Evolutionary conservation across 2,888 invertebrate genomes (phyloP), one percentile per base, ranked within the genome.

Genomic region (Piscicola geometra): DNA sequence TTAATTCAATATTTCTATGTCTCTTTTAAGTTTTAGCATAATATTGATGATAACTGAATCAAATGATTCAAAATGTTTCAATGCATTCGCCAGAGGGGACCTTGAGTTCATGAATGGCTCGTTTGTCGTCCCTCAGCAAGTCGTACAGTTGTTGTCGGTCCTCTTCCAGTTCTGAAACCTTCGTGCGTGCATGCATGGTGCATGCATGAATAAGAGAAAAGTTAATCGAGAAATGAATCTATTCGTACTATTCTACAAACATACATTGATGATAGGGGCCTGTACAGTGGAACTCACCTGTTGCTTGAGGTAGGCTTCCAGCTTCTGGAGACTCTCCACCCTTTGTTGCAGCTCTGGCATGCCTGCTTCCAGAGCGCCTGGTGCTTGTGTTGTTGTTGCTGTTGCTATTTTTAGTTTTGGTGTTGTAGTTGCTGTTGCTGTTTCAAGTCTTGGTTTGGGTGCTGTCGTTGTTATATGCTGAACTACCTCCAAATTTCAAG

Each of bases 81-180:
- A 5, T 56, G 3, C 25, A 21, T 25, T 25, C 5, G 9, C 5
- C 9, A 56, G n/a, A 56, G n/a, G 3, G 9, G 25, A 73, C 73
- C 64, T 73, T 73, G 18, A 73, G 73, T 18, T 73, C 64, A 30
- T 73, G 73, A n/a, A 73, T 73, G 5, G 52, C 36, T 60, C 64
- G 56, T 21, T 73, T 73, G 41, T 73, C 73, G 18, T 73, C 73
- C 52, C 52, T 60, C 21, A 73, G 64, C 12, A 73, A 64, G 32
- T 73, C 73, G 36, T 73, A 73, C 28, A 73, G 33, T n/a, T 73
- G 56, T 64, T 73, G 60, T 36, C 73, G 56, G 41, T 73, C 73
- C 32, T 73, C 73, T 60, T 73, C 73, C 28, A 73, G 41, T 2
- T 73, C 73, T 30, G 60, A 35, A 21, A 73, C 33, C 67, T 67